Evolutionary conservation across 2,888 invertebrate genomes (phyloP), one percentile per base, ranked within the genome.

Genomic region (Polymixis flavicincta): DNA sequence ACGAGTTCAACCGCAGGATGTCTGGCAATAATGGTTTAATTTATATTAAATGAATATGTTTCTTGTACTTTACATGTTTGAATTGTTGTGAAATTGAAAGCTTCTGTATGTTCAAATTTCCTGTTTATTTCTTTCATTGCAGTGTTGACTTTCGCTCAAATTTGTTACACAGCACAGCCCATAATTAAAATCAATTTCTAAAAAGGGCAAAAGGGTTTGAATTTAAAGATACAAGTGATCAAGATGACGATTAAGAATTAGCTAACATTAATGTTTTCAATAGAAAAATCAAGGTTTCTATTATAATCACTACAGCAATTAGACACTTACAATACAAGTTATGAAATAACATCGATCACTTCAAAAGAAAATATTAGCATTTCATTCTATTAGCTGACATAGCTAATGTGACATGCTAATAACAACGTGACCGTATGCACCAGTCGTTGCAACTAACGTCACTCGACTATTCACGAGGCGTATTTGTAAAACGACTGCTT

Each of bases 391-490:
- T 28, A 50, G 42, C 19, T 22, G 68, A 50, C 32, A 25, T 55
- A 57, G 42, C 32, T 17, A 48, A n/a, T 54, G 17, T 9, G 71
- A 71, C 55, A 67, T 68, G 63, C 52, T 71, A 75, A 75, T 66
- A 48, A 54, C 54, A 82, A 76, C 83, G 82, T 82, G 77, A 82
- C 60, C 59, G 61, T 50, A 82, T 76, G 82, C 82, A 70, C 37
- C n/a, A 32, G 61, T 28, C 52, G 48, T 57, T 57, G 77, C 82
- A 52, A 72, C 69, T 22, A 37, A 64, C 85, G 82, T 82, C 82
- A 85, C 60, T 60, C 42, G 69, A 22, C 66, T 76, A 82, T 76
- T 76, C 55, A 82, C 45, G 48, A 45, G 22, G 25, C 66, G 13
- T 82, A 76, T 85, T 85, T 67, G 66, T 82, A 52, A 17, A 59